Percentiles rank a stretch among this genome's conserved stretches.
Conservation (phyloP, 2,797 vertebrate species). For the Scarus forsteni region DNA sequence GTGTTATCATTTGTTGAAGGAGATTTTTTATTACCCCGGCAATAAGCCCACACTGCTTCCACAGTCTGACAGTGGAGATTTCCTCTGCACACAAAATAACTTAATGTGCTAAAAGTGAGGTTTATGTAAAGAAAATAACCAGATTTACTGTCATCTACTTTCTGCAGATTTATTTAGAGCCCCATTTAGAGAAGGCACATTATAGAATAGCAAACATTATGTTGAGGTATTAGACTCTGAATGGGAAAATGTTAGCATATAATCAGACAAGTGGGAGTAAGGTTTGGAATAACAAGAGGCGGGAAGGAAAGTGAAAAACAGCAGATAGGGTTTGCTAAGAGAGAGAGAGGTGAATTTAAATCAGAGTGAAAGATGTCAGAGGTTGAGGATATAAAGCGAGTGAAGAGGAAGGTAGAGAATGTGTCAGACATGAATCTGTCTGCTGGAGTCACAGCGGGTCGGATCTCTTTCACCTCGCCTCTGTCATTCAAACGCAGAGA, state of each 20-base stretch:
- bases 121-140: slow-evolving; percentile 27
- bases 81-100: not conserved
- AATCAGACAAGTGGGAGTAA: slow-evolving; percentile 7
- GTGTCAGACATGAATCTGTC: slow-evolving; percentile 63
- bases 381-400: slow-evolving; percentile 11
- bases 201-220: slow-evolving; percentile 1
- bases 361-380: slow-evolving; percentile 36
- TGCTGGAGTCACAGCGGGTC: slow-evolving; percentile 48
- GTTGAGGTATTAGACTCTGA: slow-evolving; percentile 8
- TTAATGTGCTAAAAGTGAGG: not conserved
- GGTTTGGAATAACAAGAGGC: slow-evolving; percentile 4
- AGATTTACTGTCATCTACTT: slow-evolving; percentile 5
- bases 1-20: slow-evolving; percentile 11
- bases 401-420: slow-evolving; percentile 26
- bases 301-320: slow-evolving; percentile 15
- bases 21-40: slow-evolving; percentile 19
- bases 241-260: slow-evolving; percentile 7
- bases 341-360: slow-evolving; percentile 47
- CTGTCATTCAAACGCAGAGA: slow-evolving; percentile 44
- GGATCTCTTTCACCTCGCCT: slow-evolving; percentile 54
- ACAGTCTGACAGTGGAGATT: not conserved
- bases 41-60: not conserved
- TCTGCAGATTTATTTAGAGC: slow-evolving; percentile 27
- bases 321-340: slow-evolving; percentile 20
- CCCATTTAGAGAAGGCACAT: slow-evolving; percentile 20